Evolutionary conservation across 2,888 invertebrate species (phyloP).

Genomic region (Pammene aurita): DNA sequence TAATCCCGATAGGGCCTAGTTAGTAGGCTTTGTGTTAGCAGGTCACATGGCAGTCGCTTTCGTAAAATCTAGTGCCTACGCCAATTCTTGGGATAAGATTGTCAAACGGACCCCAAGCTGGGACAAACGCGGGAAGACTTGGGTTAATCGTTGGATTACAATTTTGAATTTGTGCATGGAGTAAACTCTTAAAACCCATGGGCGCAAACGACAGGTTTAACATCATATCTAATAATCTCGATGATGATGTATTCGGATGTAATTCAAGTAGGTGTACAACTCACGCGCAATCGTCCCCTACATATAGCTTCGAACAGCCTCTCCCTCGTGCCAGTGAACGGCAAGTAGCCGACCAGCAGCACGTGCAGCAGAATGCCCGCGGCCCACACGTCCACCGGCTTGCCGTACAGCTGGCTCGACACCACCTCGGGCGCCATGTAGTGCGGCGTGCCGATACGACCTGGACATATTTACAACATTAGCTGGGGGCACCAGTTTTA

Average conservation of each 20-base stretch:
- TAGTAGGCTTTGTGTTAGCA: too few relatives aligned
- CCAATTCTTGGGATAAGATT: too few relatives aligned
- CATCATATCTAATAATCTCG: neutral
- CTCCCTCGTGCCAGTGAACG: conserved; percentile 97
- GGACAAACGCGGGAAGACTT: too few relatives aligned
- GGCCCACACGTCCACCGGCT: conserved; percentile 99
- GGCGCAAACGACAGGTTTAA: too few relatives aligned
- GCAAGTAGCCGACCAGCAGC: conserved; percentile 95
- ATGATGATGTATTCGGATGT: neutral
- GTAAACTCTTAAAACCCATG: too few relatives aligned
- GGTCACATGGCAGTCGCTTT: too few relatives aligned
- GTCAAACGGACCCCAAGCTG: too few relatives aligned
- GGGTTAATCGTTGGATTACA: too few relatives aligned
- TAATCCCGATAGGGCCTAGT: too few relatives aligned
- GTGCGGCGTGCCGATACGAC: conserved; percentile 97
- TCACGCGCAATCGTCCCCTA: conserved; percentile 91
- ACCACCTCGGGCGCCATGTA: conserved; percentile 99
- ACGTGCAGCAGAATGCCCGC: conserved; percentile 97
- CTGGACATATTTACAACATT: conserved; percentile 73
- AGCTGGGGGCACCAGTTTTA: too few relatives aligned
- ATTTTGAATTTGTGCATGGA: too few relatives aligned
- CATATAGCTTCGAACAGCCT: conserved; percentile 96
- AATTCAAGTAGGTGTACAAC: conserved; percentile 41
- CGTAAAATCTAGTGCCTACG: too few relatives aligned
- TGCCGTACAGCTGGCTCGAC: conserved; percentile 93